Base-by-base conservation (phyloP, 2,113 vertebrate genomes). In the Damaliscus lunatus region DNA sequence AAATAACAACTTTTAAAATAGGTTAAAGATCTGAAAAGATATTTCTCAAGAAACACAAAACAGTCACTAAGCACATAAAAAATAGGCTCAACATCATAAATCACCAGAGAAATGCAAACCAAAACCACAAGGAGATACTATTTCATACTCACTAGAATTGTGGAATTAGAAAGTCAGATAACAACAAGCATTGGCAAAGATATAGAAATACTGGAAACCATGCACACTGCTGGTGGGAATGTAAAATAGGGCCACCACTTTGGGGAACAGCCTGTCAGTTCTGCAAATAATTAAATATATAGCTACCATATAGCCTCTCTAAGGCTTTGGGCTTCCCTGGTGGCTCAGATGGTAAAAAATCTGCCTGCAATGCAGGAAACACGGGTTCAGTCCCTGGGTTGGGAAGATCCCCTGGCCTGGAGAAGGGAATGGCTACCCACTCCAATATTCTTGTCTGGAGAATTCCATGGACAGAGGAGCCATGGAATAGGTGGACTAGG, bases 1-100 rank as follows among this genome's bases (percentile, higher is more conserved):
- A 85, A 50, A 46, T 31, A 91, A 90, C 43, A 40, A 55, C 23
- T 50, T 97, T 93, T 59, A 83, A 92, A 98, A 71, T 95, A 59
- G 10, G 5, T 50, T 43, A 84, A 59, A 81, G 36, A 77, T 88
- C 60, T 92, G 36, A 90, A n/a, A 55, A 93, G 7, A 81, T 48
- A 55, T 36, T 96, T 91, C 57, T 85, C 36, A 31, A 93, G 57
- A 97, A 96, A 82, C 86, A 64, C 33, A 89, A 91, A 91, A 86
- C 83, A n/a, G 62, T 48, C 53, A 92, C 15, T 52, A 91, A 93
- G 31, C 80, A 86, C 19, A 25, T 74, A 25, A 64, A 88, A 95
- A 85, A 74, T 36, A 62, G 80, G 36, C 25, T 95, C 89, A 29
- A 62, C 57, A 85, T 95, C 71, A 40, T 53, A 60, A 64, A 64